Evolutionary conservation across 2,113 vertebrate genomes (phyloP), one percentile per base, ranked within the genome.

Genomic region (Forbesichthys papilliferus): DNA sequence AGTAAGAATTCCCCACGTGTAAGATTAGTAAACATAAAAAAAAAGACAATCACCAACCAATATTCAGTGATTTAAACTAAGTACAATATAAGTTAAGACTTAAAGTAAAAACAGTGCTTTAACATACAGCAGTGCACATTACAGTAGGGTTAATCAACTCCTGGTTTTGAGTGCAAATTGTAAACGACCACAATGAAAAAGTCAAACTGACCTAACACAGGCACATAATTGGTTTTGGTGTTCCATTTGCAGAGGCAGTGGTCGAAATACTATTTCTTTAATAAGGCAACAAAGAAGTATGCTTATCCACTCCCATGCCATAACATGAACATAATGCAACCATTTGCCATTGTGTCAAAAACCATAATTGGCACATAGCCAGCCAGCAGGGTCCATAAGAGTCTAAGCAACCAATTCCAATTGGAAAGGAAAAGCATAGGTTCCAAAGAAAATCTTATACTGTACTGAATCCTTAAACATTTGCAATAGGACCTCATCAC

Each of bases 141-240:
- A 52, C 33, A n/a, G 6, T 16, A 57, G 27, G 8, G 57, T 49
- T 46, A n/a, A 68, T 49, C 20, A 65, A 34, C 12, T 14, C 14
- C 27, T 47, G 18, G 52, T 49, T 70, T 57, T 48, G 49, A 68
- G 14, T 47, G 18, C 6, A 59, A 27, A 48, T 47, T 61, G 48
- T 76, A 77, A 79, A 83, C 36, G 36, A 42, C 7, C 36, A 5
- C 52, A 14, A 51, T 18, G 11, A 33, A 12, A 58, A 13, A 47
- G 4, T 12, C 33, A 59, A 9, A 59, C 56, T 4, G 9, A 68
- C n/a, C 49, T 18, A 69, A 73, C 56, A 27, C 61, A 86, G 87
- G 86, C 86, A 87, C 79, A 73, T 69, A 42, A 52, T 49, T 5
- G 73, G 80, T 51, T 80, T 86, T 74, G 84, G 82, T 75, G 78